Base-by-base conservation (phyloP, 2,797 vertebrate genomes). In the Buphagus erythrorhynchus region DNA sequence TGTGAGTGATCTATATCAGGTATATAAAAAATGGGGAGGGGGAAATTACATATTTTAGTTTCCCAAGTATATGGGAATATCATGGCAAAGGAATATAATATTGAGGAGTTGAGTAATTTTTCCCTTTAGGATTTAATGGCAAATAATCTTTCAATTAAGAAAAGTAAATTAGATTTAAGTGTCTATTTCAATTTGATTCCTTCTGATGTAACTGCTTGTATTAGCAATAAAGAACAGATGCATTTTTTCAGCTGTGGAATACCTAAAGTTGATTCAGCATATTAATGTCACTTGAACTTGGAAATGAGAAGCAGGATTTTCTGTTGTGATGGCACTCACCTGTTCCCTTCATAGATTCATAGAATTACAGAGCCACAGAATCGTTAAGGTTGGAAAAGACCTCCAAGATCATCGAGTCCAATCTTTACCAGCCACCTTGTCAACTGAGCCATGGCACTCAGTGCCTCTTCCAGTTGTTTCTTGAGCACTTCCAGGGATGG, bases 191-290 rank as follows among this genome's bases (percentile, higher is more conserved):
- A 2, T 86, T 90, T 81, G n/a, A 59, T 72, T 94, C 51, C 24
- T 86, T 84, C 43, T 84, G 11, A 59, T 2, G 1, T 55, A 31
- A 33, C 26, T 69, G 22, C 42, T 87, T 48, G 2, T 19, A 31
- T 80, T 66, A 79, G 42, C 14, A 33, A 7, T 86, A 54, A 75
- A 54, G 52, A 88, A 11, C 42, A 65, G 38, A 13, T 66, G 10
- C 48, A 16, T 67, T 84, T 79, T 74, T 93, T 83, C 49, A 69
- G 43, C 43, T 86, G 45, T 66, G 48, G 61, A 86, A 73, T 66
- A 33, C 18, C 51, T 76, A 0, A 82, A 63, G 36, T 52, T 66
- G 51, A 68, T 36, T 78, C 49, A 78, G 20, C 31, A 28, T 59
- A 29, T 85, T 59, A 16, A 16, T 81, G 59, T 75, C 33, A 14